Base-by-base conservation (phyloP, 2,113 vertebrate species). In the Pachycephala philippinensis region DNA sequence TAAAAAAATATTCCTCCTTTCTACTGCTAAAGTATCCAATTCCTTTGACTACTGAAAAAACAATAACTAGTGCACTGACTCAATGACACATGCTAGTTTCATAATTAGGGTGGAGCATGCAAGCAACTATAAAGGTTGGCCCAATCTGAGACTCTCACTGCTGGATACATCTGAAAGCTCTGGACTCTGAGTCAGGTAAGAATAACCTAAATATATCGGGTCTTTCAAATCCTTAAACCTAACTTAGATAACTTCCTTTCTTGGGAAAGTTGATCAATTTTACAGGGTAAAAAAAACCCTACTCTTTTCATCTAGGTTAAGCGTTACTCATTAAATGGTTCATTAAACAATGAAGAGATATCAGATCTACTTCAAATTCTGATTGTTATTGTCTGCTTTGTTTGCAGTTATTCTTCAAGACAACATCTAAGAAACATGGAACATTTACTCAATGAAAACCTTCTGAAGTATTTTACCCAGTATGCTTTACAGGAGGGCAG, bases 401-500 rank as follows among this genome's bases (percentile, higher is more conserved):
- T 70, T 77, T 90, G 28, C 84, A 97, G 96, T 28, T 92, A 53
- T 19, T 91, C 56, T 54, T 75, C 81, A 64, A 88, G 70, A 91
- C 24, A 90, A 50, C 33, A 86, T 16, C 71, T 33, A 39, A 83
- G 65, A 80, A 97, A 79, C 49, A 97, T 97, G 97, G 96, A 95
- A 59, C 60, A 89, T 52, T 65, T 97, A 89, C 63, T 92, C 63
- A 78, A 52, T 0, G 95, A 96, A 6, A 88, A 97, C 42, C 95
- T 97, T 52, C 70, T 97, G 87, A 97, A 96, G 57, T 79, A 81
- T 65, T 97, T 97, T 49, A 97, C 97, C 30, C 82, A 97, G 66
- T 97, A 95, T 60, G 96, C 97, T 49, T 47, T 97, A 85, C 90
- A 61, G 96, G 97, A 97, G 52, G 97, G 97, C 31, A 97, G 95